Evolutionary conservation across 2,797 vertebrate species (phyloP), one percentile per base, ranked within the genome.

Genomic region (Discoglossus pictus): DNA sequence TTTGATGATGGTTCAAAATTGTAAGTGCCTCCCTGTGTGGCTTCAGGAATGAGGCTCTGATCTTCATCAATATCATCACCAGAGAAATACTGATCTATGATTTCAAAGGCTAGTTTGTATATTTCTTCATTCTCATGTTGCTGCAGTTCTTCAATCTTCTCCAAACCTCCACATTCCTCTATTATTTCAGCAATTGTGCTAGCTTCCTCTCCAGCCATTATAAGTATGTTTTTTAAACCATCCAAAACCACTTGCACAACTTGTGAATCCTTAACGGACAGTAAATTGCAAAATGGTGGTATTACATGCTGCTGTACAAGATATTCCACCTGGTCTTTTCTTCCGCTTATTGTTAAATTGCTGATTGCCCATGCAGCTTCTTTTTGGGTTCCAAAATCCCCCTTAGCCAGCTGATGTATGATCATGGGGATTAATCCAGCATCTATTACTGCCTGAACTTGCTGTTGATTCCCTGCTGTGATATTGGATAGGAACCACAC

Each of bases 401-500:
- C 96, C 97, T 98, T 98, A 72, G 95, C 96, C 83, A 99, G 91
- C 79, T 98, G 97, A 85, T 98, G 95, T 82, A 99, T 96, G 80
- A 99, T 98, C 96, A 98, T 98, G 46, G 97, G 97, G 85, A 99
- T 98, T 84, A 99, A 88, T 44, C 95, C 94, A 68, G 96, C 95
- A 78, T 98, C 95, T 73, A 99, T 98, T 78, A 99, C 96, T 74
- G 96, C 94, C 75, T 98, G 97, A 82, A 99, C 97, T 87, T 99
- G 97, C 86, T 98, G 97, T 83, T 99, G 97, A 84, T 98, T 99
- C 76, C 97, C 97, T 80, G 97, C 97, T 80, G 97, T 99, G 83
- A 99, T 98, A 84, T 99, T 99, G 88, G 97, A 99, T 81, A 99
- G 87, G 87, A 99, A 99, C 97, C 97, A 99, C 72, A 98, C 96